These are phyloP conservation scores for Eupsilia transversa DNA, from an alignment of 2,888 invertebrate genomes.

Conservation along the genomic window DNA sequence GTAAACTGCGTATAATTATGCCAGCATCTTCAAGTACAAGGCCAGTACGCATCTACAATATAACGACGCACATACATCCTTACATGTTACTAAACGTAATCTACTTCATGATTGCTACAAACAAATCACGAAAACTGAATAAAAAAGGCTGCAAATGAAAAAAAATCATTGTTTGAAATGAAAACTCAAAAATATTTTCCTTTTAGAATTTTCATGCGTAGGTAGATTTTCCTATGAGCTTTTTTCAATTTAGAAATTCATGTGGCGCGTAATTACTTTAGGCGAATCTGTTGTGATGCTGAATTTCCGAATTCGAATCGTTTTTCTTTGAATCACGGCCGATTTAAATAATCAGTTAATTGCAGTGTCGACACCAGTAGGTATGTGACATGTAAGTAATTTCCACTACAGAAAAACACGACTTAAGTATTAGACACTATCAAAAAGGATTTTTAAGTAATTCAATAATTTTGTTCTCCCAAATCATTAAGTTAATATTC, in stretches of 20 bases:
- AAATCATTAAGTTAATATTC: not conserved
- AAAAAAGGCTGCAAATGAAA: not conserved
- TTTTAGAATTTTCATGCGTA: constrained; percentile 10
- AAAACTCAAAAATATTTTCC: constrained; percentile 10
- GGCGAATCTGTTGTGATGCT: constrained; percentile 11
- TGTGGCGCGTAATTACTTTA: constrained; percentile 53
- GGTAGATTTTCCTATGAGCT: constrained; percentile 5
- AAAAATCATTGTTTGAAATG: not conserved
- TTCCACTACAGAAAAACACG: not conserved
- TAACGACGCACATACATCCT: constrained; percentile 15
- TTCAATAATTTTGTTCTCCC: not conserved
- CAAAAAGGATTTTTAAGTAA: not conserved
- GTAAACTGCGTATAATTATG: constrained; percentile 45
- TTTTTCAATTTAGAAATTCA: constrained; percentile 45
- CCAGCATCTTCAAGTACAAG: constrained; percentile 15
- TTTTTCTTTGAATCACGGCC: constrained; percentile 21
- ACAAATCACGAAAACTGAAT: constrained; percentile 9
- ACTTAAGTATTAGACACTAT: not conserved
- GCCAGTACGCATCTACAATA: constrained; percentile 19
- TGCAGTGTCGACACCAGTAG: constrained; percentile 6
- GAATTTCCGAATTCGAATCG: constrained; percentile 21
- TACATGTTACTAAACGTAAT: not conserved
- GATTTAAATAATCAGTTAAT: constrained; percentile 22
- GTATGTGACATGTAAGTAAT: not conserved
- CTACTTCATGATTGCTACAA: not conserved